Conservation (phyloP, 2,113 vertebrate genomes). For the Neotoma lepida region DNA sequence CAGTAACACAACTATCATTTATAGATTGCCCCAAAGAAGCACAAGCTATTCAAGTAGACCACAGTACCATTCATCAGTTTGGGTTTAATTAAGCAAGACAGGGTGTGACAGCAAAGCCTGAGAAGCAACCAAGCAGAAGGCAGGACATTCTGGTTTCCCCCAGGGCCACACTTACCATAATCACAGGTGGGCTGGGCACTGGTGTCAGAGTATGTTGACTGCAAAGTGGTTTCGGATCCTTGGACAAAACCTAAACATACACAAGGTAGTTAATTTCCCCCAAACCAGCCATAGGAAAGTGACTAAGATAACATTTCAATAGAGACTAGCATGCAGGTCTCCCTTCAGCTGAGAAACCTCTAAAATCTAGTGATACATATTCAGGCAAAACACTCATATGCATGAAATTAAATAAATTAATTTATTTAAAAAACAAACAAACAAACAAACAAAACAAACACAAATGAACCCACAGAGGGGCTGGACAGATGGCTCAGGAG, state of each 20-base stretch:
- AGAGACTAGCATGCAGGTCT: background rate
- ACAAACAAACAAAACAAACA: background rate
- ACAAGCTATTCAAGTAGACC: background rate
- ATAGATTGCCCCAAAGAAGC: background rate
- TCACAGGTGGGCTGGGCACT: constrained; percentile 79
- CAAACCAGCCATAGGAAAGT: background rate
- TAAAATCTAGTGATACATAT: background rate
- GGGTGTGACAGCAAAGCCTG: background rate
- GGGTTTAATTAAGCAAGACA: constrained; percentile 9
- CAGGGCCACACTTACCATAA: constrained; percentile 76
- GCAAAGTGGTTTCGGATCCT: constrained; percentile 81
- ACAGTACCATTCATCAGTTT: background rate
- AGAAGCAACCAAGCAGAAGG: constrained; percentile 19
- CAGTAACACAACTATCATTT: background rate
- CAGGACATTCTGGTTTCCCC: background rate
- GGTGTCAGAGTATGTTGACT: constrained; percentile 75
- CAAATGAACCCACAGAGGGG: background rate
- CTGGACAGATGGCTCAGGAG: background rate
- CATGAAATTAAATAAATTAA: background rate
- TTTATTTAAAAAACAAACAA: background rate
- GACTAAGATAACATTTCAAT: background rate
- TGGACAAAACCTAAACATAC: constrained; percentile 80
- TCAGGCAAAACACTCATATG: background rate
- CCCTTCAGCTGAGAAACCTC: background rate
- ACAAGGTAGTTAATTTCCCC: constrained; percentile 67